These are phyloP conservation scores for Clivina fossor DNA, from an alignment of 2,888 invertebrate genomes.

Conservation along the genomic window DNA sequence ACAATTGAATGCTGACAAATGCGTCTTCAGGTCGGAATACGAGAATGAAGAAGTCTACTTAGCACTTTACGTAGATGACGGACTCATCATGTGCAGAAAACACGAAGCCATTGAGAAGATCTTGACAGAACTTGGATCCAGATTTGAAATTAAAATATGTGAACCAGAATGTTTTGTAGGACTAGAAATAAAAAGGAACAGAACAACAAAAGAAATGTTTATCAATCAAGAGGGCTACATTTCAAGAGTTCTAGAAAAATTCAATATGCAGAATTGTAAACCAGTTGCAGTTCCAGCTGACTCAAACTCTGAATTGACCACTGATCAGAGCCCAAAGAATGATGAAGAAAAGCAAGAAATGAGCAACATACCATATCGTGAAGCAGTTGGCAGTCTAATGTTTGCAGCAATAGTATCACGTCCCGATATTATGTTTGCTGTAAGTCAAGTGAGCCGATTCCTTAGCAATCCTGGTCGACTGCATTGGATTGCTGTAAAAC, in stretches of 20 bases:
- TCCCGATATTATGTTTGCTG: constrained; percentile 41
- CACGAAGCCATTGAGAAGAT: background rate
- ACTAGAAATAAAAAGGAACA: no score
- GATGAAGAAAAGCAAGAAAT: background rate
- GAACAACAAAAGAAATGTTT: no score
- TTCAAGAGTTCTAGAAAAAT: constrained; percentile 25
- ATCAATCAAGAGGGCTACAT: constrained; percentile 34
- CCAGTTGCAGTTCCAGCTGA: constrained; percentile 27
- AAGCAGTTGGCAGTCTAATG: constrained; percentile 40
- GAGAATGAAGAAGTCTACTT: constrained; percentile 14
- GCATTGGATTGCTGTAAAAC: constrained; percentile 11
- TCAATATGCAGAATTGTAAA: constrained; percentile 25
- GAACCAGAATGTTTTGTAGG: constrained; percentile 20
- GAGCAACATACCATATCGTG: constrained; percentile 36
- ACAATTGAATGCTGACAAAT: constrained; percentile 21
- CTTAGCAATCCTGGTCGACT: constrained; percentile 15
- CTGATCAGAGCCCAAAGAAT: constrained; percentile 2
- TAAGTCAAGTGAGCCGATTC: constrained; percentile 37
- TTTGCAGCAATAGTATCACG: constrained; percentile 37
- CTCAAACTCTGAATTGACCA: constrained; percentile 18
- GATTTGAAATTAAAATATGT: constrained; percentile 5
- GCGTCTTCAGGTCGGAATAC: no score
- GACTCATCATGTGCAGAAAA: constrained; percentile 3
- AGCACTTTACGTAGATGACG: constrained; percentile 18
- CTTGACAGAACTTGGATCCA: background rate